Conservation (phyloP, 2,113 vertebrate species). For the Nematolebias whitei region DNA sequence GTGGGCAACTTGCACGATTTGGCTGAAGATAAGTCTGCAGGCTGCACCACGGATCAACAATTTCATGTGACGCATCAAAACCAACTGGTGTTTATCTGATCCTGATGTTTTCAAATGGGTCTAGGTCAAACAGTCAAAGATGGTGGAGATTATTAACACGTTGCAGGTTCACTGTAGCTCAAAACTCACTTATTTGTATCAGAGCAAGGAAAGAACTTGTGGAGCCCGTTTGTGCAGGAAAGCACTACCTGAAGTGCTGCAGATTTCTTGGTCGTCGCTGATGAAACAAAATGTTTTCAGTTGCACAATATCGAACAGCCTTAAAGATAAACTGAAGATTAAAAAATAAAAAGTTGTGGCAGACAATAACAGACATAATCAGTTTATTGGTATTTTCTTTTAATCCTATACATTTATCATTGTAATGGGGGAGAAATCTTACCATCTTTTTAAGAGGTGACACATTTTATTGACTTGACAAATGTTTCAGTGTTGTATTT, state of each 20-base stretch:
- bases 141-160: not conserved
- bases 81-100: not conserved
- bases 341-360: too few relatives aligned
- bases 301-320: not conserved
- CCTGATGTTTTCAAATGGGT: not conserved
- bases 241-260: not conserved
- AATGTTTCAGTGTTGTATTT: too few relatives aligned
- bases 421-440: too few relatives aligned
- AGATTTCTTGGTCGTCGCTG: not conserved
- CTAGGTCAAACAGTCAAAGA: not conserved
- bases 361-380: too few relatives aligned
- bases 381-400: too few relatives aligned
- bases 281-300: not conserved
- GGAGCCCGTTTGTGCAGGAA: not conserved
- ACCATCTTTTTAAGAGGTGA: too few relatives aligned
- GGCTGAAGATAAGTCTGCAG: not conserved
- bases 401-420: too few relatives aligned
- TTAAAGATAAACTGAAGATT: too few relatives aligned
- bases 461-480: too few relatives aligned
- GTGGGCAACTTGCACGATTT: not conserved
- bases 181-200: slow-evolving; percentile 28
- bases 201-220: not conserved
- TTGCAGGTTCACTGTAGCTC: accelerated
- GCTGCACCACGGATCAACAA: not conserved
- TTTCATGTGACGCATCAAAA: not conserved